Conservation (phyloP, 2,797 vertebrate species). For the Anisognathus igniventris region DNA sequence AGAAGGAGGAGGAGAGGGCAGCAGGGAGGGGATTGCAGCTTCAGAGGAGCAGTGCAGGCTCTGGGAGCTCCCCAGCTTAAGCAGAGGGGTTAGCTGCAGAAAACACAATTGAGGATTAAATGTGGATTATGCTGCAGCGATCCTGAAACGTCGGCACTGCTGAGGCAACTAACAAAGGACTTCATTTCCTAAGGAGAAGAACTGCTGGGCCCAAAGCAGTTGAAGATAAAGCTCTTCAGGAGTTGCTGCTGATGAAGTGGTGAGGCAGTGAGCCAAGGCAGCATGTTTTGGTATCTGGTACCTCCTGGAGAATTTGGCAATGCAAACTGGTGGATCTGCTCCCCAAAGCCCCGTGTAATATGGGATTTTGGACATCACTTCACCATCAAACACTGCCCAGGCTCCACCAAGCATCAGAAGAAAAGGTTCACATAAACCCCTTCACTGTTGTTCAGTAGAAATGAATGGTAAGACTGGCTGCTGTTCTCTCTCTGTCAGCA, state of each 20-base stretch:
- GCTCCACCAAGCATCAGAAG: not conserved
- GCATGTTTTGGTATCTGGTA: not conserved
- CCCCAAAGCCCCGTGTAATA: not conserved
- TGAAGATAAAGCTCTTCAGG: not conserved
- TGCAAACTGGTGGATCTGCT: not conserved
- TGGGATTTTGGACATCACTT: not conserved
- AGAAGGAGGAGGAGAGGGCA: not conserved
- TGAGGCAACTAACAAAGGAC: not conserved
- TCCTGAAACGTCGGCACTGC: not conserved
- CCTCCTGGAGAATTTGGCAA: not conserved
- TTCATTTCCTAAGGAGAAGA: not conserved
- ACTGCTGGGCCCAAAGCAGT: not conserved
- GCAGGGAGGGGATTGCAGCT: not conserved
- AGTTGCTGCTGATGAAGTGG: rapidly evolving
- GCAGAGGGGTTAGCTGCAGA: not conserved
- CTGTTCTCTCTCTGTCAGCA: rapidly evolving
- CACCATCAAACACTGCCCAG: not conserved
- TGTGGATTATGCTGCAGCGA: not conserved
- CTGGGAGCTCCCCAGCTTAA: not conserved
- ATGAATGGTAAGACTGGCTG: not conserved
- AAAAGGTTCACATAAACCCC: not conserved
- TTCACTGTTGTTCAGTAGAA: not conserved
- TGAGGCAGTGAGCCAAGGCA: not conserved
- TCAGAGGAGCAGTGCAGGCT: not conserved
- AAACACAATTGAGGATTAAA: conserved; percentile 22